phyloP scores from a whole-genome alignment of 2,113 vertebrate species.

The Mellivora capensis region DNA sequence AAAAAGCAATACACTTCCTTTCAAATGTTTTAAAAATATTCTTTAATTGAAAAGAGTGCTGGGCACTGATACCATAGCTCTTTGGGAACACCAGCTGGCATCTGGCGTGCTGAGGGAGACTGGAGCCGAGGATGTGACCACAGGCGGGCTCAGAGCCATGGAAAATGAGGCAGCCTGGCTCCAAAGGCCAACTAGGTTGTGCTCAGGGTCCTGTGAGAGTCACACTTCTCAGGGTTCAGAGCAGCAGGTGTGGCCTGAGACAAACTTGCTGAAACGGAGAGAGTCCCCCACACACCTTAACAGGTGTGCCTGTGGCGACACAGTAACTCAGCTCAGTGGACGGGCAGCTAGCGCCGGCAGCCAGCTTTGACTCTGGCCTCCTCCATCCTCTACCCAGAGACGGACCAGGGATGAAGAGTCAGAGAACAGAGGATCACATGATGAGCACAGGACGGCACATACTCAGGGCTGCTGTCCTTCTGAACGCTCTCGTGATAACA shows the following conservation, averaged over 20 bases:
- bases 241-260: background rate
- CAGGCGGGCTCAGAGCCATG: background rate
- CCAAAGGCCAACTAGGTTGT: no score
- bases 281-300: background rate
- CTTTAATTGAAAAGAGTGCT: background rate
- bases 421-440: background rate
- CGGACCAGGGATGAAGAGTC: background rate
- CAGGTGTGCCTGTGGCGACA: background rate
- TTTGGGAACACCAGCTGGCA: background rate
- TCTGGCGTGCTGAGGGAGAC: background rate
- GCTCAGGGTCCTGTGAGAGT: background rate
- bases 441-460: background rate
- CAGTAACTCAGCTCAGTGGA: background rate
- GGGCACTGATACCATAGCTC: background rate
- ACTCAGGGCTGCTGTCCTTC: background rate
- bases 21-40: background rate
- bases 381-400: background rate
- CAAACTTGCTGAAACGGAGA: background rate
- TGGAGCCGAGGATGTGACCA: background rate
- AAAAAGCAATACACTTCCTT: background rate
- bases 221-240: background rate
- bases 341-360: background rate
- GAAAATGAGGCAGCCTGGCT: background rate
- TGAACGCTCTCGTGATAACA: conserved; percentile 9
- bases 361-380: background rate